These are phyloP conservation scores for Polyodon spathula DNA, from an alignment of 2,113 vertebrate species.

Conservation along the genomic window DNA sequence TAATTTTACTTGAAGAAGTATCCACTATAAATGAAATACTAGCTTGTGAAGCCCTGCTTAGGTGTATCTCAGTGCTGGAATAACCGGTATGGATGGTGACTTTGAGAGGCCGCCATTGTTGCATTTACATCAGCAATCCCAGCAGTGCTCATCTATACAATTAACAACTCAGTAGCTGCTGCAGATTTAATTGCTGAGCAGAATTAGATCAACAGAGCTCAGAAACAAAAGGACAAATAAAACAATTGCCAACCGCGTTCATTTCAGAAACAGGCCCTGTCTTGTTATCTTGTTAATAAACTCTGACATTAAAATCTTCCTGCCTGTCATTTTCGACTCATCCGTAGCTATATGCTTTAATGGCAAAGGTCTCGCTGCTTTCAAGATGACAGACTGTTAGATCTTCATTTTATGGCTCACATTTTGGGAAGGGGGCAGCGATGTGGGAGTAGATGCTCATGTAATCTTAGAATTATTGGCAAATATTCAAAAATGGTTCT, in stretches of 20 bases:
- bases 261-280: conserved; percentile 9
- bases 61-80: too few species aligned
- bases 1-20: too few species aligned
- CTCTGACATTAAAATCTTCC: conserved; percentile 24
- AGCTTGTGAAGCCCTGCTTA: too few species aligned
- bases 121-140: background rate
- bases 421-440: background rate
- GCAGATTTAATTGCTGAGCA: too few species aligned
- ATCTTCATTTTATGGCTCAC: background rate
- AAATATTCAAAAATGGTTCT: too few species aligned
- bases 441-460: background rate
- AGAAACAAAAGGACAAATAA: background rate
- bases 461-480: background rate
- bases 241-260: conserved; percentile 11
- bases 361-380: conserved; percentile 6
- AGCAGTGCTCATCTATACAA: background rate
- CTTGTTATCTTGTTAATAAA: conserved; percentile 20
- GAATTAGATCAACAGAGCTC: too few species aligned
- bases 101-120: too few species aligned
- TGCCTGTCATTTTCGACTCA: conserved; percentile 16
- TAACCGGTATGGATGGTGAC: too few species aligned
- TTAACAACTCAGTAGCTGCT: too few species aligned
- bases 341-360: conserved; percentile 14
- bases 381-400: conserved; percentile 10
- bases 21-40: too few species aligned